Evolutionary conservation across 2,888 invertebrate genomes (phyloP).

Genomic region (Eurois occulta): DNA sequence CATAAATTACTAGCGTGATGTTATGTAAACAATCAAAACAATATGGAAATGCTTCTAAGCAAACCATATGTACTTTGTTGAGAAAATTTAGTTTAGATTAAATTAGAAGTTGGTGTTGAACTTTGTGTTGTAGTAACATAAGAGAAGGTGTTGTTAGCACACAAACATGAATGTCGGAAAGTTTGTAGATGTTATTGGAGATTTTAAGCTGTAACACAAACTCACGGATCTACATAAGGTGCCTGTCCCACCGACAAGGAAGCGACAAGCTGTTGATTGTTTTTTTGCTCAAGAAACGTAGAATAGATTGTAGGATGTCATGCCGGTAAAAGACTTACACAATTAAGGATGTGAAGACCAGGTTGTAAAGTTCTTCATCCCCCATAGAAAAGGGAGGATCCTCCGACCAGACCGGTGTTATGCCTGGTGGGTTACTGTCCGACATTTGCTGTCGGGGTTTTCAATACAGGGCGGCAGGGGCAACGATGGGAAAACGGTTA

Average conservation of each 20-base stretch:
- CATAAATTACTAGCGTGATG: not conserved
- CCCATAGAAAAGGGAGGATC: too few species aligned
- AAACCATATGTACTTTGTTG: conserved; percentile 39
- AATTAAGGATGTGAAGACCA: too few species aligned
- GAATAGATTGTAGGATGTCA: not conserved
- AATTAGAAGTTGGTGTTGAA: conserved; percentile 58
- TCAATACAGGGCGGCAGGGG: too few species aligned
- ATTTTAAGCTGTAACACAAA: conserved; percentile 1
- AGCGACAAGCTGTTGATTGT: not conserved
- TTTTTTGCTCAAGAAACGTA: not conserved
- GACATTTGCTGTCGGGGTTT: too few species aligned
- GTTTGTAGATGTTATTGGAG: conserved; percentile 20
- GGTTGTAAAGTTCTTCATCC: too few species aligned
- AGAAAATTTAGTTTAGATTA: conserved; percentile 55
- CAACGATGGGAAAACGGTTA: too few species aligned
- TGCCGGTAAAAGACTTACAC: not conserved
- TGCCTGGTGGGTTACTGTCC: too few species aligned
- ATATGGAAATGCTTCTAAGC: conserved; percentile 34
- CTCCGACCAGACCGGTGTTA: too few species aligned
- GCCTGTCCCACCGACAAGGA: not conserved
- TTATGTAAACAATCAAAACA: not conserved
- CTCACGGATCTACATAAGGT: not conserved
- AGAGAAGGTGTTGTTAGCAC: conserved; percentile 24
- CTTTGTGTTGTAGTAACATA: conserved; percentile 36
- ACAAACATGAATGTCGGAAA: conserved; percentile 17